These are phyloP conservation scores for Ctenodactylus gundi DNA, from an alignment of 2,113 vertebrate genomes.

Conservation along the genomic window DNA sequence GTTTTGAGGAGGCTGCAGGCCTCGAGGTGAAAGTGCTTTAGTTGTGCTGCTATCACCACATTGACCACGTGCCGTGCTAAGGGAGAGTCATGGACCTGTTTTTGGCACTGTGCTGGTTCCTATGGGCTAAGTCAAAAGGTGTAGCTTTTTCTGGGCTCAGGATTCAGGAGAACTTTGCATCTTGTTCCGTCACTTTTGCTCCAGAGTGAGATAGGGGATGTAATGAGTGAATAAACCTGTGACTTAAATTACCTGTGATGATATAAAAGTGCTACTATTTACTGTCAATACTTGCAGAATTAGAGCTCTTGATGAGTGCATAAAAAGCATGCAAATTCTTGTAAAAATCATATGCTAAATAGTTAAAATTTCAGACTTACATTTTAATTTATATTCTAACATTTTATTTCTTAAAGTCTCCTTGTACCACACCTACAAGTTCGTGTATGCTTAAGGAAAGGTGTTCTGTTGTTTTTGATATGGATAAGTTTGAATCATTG, in stretches of 20 bases:
- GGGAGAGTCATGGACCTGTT: background rate
- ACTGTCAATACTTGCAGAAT: background rate
- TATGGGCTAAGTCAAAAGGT: background rate
- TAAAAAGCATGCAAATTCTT: background rate
- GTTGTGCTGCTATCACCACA: background rate
- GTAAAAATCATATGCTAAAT: background rate
- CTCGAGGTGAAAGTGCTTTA: background rate
- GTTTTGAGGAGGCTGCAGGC: background rate
- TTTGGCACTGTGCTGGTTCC: background rate
- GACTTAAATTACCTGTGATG: background rate
- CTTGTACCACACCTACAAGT: background rate
- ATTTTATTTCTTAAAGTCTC: slow-evolving; percentile 61
- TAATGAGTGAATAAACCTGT: background rate
- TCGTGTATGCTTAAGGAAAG: background rate
- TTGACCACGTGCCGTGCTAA: background rate
- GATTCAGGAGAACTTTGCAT: background rate
- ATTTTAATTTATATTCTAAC: background rate
- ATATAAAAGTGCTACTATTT: background rate
- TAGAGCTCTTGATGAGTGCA: background rate
- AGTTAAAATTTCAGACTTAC: background rate
- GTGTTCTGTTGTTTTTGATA: slow-evolving; percentile 65
- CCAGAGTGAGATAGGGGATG: background rate
- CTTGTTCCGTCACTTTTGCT: background rate
- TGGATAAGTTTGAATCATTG: slow-evolving; percentile 83
- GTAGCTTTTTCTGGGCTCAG: background rate